Evolutionary conservation across 2,888 invertebrate species (phyloP), one percentile per base, ranked within the genome.

Genomic region (Linyphia triangularis): DNA sequence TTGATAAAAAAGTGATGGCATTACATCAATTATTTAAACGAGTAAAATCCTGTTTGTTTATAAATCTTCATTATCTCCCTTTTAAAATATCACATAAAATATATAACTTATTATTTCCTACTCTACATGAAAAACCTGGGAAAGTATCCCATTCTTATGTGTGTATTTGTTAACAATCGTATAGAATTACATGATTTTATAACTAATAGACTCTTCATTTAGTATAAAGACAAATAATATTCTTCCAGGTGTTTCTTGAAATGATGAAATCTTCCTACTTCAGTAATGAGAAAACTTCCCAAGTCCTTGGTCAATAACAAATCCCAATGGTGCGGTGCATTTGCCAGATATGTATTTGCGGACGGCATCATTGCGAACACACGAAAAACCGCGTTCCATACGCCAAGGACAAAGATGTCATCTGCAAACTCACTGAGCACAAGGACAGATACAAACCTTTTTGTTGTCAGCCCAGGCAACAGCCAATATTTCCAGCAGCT

Each of bases 321-420:
- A 63, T 19, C 3, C 9, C 9, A 10, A 81, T 88, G 75, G 81
- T 81, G 24, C 75, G 81, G 65, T 88, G 86, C 43, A 88, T 88
- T 43, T 88, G 86, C 13, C 79, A 88, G 57, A 88, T 88, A 67
- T 88, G 86, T 22, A 40, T 81, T 28, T 88, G 86, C 51, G 86
- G 86, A 9, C 81, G 73, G 7, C 86, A 88, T 61, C 75, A 59
- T 0, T 88, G 86, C 19, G 81, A 81, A 16, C 86, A 88, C 57
- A 86, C 24, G 10, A 28, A 40, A 9, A 24, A 51, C 37, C 61
- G 28, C 1, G 69, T 43, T 19, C 86, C 86, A 10, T 88, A 59
- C 28, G 86, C 86, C 19, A 81, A 61, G 37, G 86, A 82, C 40
- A 24, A 69, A 30, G 59, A 67, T 10, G 28, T 19, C 4, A 40